A percentile compares a stretch with the other conserved stretches of the same genome.
These are phyloP conservation scores for Salminus brasiliensis DNA, from an alignment of 2,113 vertebrate species.

Conservation along the genomic window DNA sequence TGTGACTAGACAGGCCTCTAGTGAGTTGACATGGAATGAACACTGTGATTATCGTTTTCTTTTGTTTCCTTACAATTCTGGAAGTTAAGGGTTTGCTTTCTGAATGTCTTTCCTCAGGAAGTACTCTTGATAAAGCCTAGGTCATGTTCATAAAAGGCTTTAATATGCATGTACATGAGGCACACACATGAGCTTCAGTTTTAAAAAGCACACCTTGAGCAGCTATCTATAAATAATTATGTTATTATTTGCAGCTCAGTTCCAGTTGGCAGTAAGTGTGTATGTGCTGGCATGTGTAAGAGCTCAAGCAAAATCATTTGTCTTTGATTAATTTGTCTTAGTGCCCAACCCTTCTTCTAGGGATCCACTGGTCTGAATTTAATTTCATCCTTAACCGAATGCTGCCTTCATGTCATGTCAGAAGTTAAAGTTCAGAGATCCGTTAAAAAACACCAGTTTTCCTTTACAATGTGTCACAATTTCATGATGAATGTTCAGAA, in stretches of 20 bases:
- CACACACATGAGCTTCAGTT: background rate
- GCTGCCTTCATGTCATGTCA: background rate
- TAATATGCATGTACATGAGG: no score
- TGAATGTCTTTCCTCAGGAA: background rate
- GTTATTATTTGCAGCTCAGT: background rate
- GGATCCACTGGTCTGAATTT: background rate
- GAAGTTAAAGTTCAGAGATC: background rate
- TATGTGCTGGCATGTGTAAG: background rate
- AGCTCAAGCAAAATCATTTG: background rate
- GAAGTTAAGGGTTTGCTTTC: background rate
- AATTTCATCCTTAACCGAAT: background rate
- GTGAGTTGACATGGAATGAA: no score
- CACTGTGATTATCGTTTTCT: background rate
- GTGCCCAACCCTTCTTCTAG: background rate
- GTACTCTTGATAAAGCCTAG: background rate
- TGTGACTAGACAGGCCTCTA: no score
- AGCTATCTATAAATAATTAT: background rate
- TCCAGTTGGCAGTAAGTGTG: constrained; percentile 15
- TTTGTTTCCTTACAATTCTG: background rate
- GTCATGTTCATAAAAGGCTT: background rate
- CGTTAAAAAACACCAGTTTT: no score
- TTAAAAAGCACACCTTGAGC: background rate
- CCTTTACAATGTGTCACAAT: background rate
- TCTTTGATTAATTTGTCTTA: background rate
- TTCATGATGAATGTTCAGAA: no score